phyloP scores from a whole-genome alignment of 2,888 invertebrate species.

The Eurytoma adleriae region DNA sequence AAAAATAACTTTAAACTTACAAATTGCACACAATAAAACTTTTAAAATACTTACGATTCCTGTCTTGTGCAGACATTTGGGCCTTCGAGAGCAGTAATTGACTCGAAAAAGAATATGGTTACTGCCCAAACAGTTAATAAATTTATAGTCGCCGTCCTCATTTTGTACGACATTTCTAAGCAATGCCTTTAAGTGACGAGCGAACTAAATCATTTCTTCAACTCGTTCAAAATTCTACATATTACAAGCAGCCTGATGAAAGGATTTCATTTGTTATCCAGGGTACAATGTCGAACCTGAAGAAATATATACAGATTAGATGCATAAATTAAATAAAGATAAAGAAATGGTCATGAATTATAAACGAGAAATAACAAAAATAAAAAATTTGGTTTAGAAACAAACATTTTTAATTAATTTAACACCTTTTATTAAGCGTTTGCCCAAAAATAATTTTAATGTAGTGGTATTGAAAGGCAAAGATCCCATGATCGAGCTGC shows the following conservation, averaged over 20 bases:
- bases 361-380: too few relatives aligned
- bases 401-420: too few relatives aligned
- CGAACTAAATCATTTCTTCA: slow-evolving; percentile 34
- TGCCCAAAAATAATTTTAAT: slow-evolving; percentile 5
- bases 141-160: slow-evolving; percentile 8
- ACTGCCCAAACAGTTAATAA: neutral
- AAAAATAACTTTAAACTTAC: slow-evolving; percentile 16
- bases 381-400: too few relatives aligned
- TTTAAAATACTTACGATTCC: slow-evolving; percentile 81
- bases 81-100: slow-evolving; percentile 78
- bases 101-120: slow-evolving; percentile 20
- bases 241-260: neutral
- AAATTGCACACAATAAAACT: neutral
- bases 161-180: slow-evolving; percentile 18
- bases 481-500: neutral
- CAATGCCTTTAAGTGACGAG: neutral
- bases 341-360: too few relatives aligned
- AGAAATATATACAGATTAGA: slow-evolving; percentile 4
- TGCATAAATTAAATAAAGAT: neutral
- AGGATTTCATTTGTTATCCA: slow-evolving; percentile 17
- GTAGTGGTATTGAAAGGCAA: slow-evolving; percentile 1
- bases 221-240: neutral
- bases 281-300: slow-evolving; percentile 15
- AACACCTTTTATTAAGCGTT: neutral
- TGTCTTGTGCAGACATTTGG: slow-evolving; percentile 88